phyloP scores from a whole-genome alignment of 2,888 invertebrate genomes.

The Xestia rhomboidea region DNA sequence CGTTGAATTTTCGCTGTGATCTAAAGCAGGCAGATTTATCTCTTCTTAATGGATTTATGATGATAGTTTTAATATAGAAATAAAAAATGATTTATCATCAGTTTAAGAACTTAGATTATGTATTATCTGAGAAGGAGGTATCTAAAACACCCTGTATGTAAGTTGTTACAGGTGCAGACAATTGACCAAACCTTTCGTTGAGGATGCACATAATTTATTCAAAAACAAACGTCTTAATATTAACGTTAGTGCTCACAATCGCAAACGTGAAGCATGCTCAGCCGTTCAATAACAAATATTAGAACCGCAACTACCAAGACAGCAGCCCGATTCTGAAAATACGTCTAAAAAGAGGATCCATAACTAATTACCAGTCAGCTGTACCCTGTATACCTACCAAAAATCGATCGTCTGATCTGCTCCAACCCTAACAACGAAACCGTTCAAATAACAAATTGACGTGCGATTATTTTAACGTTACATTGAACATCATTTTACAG shows the following conservation, averaged over 20 bases:
- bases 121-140: background rate
- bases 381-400: too few species aligned
- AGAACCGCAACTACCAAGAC: background rate
- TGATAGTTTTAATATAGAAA: background rate
- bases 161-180: background rate
- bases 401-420: slow-evolving; percentile 42
- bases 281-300: background rate
- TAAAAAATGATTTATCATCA: background rate
- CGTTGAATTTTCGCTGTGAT: slow-evolving; percentile 13
- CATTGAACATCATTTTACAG: slow-evolving; percentile 35
- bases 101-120: background rate
- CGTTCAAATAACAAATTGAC: slow-evolving; percentile 52
- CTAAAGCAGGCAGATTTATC: background rate
- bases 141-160: background rate
- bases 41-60: background rate
- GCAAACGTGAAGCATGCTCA: background rate
- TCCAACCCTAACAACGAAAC: slow-evolving; percentile 21
- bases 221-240: background rate
- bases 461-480: slow-evolving; percentile 48
- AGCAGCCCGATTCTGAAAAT: background rate
- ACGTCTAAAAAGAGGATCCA: background rate
- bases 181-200: slow-evolving; percentile 7
- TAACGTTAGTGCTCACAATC: background rate
- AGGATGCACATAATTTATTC: slow-evolving; percentile 10
- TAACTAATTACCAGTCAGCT: background rate